These are phyloP conservation scores for Fopius arisanus DNA, from an alignment of 1,140 invertebrate genomes.

Conservation along the genomic window DNA sequence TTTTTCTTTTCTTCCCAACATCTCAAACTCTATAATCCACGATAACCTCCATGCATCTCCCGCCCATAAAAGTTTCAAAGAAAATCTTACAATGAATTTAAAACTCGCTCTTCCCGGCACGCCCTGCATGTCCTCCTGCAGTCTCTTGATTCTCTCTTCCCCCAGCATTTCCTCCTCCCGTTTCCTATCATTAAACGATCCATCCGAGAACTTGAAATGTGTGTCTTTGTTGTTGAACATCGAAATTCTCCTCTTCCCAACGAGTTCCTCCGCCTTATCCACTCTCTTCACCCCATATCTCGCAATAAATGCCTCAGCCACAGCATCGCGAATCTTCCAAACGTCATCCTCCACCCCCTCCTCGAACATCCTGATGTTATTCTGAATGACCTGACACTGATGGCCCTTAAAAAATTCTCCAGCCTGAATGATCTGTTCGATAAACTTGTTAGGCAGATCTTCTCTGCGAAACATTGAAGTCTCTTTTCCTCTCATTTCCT, in stretches of 20 bases:
- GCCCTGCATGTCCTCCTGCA: neutral
- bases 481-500: conserved; percentile 46
- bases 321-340: conserved; percentile 29
- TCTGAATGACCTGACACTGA: conserved; percentile 72
- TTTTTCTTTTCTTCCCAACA: neutral
- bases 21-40: neutral
- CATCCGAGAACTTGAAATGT: conserved; percentile 26
- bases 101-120: neutral
- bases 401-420: conserved; percentile 70
- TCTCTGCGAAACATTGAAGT: conserved; percentile 64
- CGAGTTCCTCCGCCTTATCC: conserved; percentile 35
- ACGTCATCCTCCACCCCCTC: neutral
- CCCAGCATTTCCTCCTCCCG: conserved; percentile 37
- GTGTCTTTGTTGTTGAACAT: conserved; percentile 16
- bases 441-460: conserved; percentile 72
- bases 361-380: conserved; percentile 70
- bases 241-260: conserved; percentile 40
- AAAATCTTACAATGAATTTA: conserved; percentile 35
- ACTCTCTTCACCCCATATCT: conserved; percentile 43
- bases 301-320: conserved; percentile 45
- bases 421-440: conserved; percentile 74
- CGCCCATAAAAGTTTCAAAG: neutral
- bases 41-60: neutral
- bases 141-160: conserved; percentile 34
- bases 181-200: conserved; percentile 54